Evolutionary conservation across 1,140 invertebrate species (phyloP), one percentile per base, ranked within the genome.

Genomic region (Pomacea maculata): DNA sequence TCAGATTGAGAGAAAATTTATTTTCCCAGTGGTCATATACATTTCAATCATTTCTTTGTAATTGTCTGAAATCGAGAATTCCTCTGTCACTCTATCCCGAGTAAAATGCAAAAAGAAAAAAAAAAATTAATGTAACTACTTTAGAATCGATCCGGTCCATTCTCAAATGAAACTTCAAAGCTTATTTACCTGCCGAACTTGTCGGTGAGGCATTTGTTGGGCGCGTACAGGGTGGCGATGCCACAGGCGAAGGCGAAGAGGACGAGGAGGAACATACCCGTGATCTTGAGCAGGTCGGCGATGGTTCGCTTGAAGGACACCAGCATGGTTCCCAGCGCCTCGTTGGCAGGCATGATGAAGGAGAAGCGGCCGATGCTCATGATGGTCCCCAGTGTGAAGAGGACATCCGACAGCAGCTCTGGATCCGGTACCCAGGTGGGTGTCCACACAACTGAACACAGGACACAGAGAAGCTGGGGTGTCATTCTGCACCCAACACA

Each of bases 291-390:
- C 14, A 87, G 57, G 80, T 87, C 86, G 21, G 75, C 78, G 21
- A 85, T 82, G 29, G 83, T 85, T n/a, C 86, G 72, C 55, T 82
- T 79, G 81, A 88, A 87, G 17, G 87, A 88, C 25, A 88, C 87
- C 17, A 88, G 78, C 84, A 88, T 87, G 0, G 86, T 87, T 57
- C 87, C 87, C n/a, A 88, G 84, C 17, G 86, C 84, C 72, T 88
- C 87, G 75, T 88, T 88, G 75, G 85, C 85, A 8, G 87, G 87
- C 87, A 88, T 88, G 65, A 88, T 85, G 75, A 88, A 88, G 15
- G 87, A 86, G 71, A 88, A 86, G 25, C 87, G 78, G 29, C 80
- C 81, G 21, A 88, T 81, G 54, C 84, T 86, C 64, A 88, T 77
- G 45, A 88, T 83, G 54, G 85, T 87, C 6, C 86, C 87, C 25